These are phyloP conservation scores for Mustela nigripes DNA, from an alignment of 2,113 vertebrate genomes.

Conservation along the genomic window DNA sequence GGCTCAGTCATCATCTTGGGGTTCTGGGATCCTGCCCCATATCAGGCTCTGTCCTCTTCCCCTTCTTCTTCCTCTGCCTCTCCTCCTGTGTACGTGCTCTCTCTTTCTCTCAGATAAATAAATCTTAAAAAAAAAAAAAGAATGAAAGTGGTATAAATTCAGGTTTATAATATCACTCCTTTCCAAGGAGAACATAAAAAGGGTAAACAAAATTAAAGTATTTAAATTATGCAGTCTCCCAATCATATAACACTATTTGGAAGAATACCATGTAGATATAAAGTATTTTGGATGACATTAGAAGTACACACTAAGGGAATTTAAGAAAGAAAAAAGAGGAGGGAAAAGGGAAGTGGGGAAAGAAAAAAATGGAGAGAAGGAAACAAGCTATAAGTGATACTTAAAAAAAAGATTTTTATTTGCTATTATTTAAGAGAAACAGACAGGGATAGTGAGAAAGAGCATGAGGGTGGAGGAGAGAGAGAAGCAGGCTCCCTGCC, in stretches of 20 bases:
- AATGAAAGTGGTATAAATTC: background rate
- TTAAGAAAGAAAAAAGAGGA: background rate
- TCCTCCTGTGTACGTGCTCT: background rate
- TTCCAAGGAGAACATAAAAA: background rate
- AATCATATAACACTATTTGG: background rate
- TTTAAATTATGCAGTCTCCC: background rate
- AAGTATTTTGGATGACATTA: constrained; percentile 19
- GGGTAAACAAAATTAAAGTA: background rate
- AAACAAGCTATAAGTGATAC: background rate
- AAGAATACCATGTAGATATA: background rate
- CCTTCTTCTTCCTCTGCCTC: background rate
- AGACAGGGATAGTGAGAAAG: background rate
- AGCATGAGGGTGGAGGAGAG: background rate
- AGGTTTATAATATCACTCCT: background rate
- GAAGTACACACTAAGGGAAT: background rate
- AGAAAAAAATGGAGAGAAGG: background rate
- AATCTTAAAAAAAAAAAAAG: background rate
- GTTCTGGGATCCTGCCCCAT: background rate
- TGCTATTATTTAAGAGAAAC: background rate
- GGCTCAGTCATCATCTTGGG: background rate
- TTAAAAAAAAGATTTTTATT: background rate
- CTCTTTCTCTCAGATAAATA: background rate
- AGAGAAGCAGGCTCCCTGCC: background rate
- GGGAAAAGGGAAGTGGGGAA: background rate
- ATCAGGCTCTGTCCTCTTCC: background rate